phyloP scores from a whole-genome alignment of 2,888 invertebrate genomes.

The Nowickia ferox region DNA sequence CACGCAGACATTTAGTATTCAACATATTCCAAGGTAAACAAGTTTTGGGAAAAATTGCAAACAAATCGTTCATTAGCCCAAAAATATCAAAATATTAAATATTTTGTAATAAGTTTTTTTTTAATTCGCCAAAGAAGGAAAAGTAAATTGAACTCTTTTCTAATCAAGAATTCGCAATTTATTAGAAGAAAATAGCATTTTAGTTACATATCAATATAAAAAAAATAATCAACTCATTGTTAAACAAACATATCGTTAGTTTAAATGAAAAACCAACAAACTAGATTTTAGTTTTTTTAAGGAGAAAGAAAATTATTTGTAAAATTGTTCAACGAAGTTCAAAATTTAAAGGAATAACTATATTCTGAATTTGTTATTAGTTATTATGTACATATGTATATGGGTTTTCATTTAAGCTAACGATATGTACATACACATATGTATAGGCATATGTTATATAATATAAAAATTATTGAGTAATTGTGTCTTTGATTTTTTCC shows the following conservation, averaged over 20 bases:
- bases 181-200: background rate
- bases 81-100: conserved; percentile 47
- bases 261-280: too few species aligned
- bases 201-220: too few species aligned
- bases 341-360: too few species aligned
- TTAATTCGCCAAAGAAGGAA: conserved; percentile 4
- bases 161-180: background rate
- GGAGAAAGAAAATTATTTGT: too few species aligned
- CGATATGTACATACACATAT: too few species aligned
- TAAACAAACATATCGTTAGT: too few species aligned
- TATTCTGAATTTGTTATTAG: too few species aligned
- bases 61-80: conserved; percentile 74
- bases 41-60: conserved; percentile 76
- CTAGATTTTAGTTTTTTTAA: too few species aligned
- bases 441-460: background rate
- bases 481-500: conserved; percentile 21
- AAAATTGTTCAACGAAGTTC: too few species aligned
- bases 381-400: too few species aligned
- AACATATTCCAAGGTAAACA: conserved; percentile 81
- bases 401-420: too few species aligned
- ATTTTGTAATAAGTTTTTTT: conserved; percentile 48
- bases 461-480: background rate
- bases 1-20: conserved; percentile 47
- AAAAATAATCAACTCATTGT: too few species aligned
- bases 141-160: background rate